phyloP scores from a whole-genome alignment of 2,113 vertebrate species.

The Triplophysa rosa region DNA sequence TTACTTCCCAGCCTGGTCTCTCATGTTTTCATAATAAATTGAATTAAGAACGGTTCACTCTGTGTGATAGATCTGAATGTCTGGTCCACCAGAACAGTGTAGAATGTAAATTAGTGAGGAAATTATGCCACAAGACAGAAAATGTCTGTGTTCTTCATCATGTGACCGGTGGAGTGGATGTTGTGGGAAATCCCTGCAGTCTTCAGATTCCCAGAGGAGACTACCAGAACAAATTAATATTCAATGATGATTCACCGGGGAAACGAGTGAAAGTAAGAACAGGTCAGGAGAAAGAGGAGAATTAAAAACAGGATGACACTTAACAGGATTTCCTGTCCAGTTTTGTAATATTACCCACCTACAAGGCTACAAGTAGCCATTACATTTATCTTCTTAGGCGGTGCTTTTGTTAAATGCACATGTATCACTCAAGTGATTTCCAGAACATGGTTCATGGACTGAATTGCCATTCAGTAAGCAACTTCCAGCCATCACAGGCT shows the following conservation, averaged over 20 bases:
- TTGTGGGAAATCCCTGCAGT: background rate
- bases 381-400: background rate
- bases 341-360: too few species aligned
- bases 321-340: background rate
- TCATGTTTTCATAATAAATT: background rate
- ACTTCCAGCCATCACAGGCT: conserved; percentile 10
- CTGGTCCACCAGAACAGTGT: background rate
- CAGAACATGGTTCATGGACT: background rate
- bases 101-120: background rate
- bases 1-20: background rate
- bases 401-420: background rate
- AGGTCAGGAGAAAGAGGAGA: background rate
- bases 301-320: background rate
- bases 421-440: background rate
- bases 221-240: conserved; percentile 36
- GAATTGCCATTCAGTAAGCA: background rate
- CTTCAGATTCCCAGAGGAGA: background rate
- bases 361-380: too few species aligned
- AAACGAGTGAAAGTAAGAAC: background rate
- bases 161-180: background rate
- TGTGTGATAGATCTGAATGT: background rate
- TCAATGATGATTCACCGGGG: conserved; percentile 3
- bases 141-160: background rate
- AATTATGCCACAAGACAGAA: background rate
- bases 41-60: background rate